These are phyloP conservation scores for Lonchura striata DNA, from an alignment of 2,113 vertebrate species.

Conservation along the genomic window DNA sequence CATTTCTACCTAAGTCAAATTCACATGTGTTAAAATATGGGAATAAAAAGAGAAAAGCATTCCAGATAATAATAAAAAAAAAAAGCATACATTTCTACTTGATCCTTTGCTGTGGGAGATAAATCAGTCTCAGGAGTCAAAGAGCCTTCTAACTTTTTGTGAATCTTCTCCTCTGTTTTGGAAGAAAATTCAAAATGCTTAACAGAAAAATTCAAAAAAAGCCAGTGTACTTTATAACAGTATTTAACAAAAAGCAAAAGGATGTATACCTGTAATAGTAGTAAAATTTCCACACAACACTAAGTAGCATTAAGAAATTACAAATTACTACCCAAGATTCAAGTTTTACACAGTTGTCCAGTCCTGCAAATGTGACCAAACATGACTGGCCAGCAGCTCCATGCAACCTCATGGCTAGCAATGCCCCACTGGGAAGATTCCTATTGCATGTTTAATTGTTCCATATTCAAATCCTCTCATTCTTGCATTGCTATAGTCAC, in stretches of 20 bases:
- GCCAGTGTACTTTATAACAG: not conserved
- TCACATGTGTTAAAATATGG: not conserved
- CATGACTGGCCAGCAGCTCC: not conserved
- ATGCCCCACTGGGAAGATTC: not conserved
- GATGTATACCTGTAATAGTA: not conserved
- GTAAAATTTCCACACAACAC: not conserved
- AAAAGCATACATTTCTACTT: conserved; percentile 95
- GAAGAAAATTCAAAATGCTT: conserved; percentile 65
- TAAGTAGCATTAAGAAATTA: not conserved
- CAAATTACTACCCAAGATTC: not conserved
- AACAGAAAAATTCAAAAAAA: conserved; percentile 24
- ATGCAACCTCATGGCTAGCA: not conserved
- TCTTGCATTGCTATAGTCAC: not conserved
- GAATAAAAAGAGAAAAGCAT: not conserved
- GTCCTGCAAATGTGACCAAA: not conserved
- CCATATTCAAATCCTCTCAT: not conserved
- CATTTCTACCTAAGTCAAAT: not conserved
- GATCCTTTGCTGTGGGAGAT: conserved; percentile 94
- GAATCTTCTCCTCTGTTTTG: conserved; percentile 90
- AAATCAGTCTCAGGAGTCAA: conserved; percentile 89
- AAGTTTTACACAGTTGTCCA: not conserved
- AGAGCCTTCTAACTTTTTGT: conserved; percentile 89
- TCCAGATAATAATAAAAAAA: not conserved
- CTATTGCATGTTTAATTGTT: not conserved
- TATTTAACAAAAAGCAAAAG: not conserved